phyloP scores from a whole-genome alignment of 37 sponge, comb jelly and placozoan species.

The Halichondria panicea region DNA sequence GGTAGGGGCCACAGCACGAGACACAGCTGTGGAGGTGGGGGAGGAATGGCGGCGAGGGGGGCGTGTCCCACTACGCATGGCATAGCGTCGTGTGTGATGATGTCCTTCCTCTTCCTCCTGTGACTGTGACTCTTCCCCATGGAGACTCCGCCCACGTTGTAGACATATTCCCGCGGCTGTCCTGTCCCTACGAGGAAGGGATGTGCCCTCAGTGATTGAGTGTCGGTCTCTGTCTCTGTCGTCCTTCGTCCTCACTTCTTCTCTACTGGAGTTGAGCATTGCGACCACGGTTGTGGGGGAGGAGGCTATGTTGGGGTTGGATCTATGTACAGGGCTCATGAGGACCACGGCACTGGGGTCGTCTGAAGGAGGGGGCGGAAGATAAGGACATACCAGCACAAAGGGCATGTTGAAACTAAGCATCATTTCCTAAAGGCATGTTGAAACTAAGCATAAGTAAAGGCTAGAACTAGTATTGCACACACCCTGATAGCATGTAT shows the following conservation, averaged over 20 bases:
- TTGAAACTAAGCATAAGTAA: too few species aligned
- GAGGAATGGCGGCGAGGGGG: constrained; percentile 23
- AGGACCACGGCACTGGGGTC: constrained; percentile 3
- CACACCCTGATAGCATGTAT: too few species aligned
- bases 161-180: too few species aligned
- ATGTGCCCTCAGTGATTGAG: too few species aligned
- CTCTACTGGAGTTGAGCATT: not conserved
- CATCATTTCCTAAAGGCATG: too few species aligned
- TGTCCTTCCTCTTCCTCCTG: too few species aligned
- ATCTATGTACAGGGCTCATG: constrained; percentile 47
- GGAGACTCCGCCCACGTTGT: too few species aligned
- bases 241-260: not conserved
- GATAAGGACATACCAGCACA: not conserved
- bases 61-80: too few species aligned
- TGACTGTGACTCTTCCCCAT: not conserved
- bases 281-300: not conserved
- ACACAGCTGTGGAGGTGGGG: constrained; percentile 26
- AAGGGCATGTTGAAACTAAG: not conserved
- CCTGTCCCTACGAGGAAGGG: too few species aligned
- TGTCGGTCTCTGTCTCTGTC: too few species aligned
- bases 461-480: too few species aligned
- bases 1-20: not conserved
- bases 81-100: too few species aligned
- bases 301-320: constrained; percentile 27
- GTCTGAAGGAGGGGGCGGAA: not conserved